Base-by-base conservation (phyloP, 2,113 vertebrate species). In the Parotia lawesii region DNA sequence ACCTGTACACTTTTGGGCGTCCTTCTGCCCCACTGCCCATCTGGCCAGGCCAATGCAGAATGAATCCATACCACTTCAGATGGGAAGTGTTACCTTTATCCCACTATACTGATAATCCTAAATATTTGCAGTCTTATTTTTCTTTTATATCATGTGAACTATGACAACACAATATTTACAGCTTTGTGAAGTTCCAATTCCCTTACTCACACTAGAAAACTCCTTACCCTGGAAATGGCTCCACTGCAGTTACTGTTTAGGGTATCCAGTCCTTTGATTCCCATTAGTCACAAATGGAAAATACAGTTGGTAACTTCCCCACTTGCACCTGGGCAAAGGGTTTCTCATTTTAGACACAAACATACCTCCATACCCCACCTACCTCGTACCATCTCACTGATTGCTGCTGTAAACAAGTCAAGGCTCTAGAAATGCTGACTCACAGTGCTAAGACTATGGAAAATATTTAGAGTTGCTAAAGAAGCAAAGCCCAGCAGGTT, bases 401-500 rank as follows among this genome's bases (percentile, higher is more conserved):
- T n/a, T 78, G 80, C 84, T 81, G 86, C 74, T 85, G 74, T 89
- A 90, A 94, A 94, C 86, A 75, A 78, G 61, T 18, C 75, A 27
- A 69, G 77, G 87, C 87, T 92, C 74, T 67, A 87, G 84, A 81
- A 96, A 64, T 96, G 95, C 93, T 97, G 95, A 96, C 94, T 94
- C 93, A 96, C 74, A 71, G 81, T 44, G 47, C 85, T 50, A 65
- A 50, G 72, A 66, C 56, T 62, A 48, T 10, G 48, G 75, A 89
- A 95, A 95, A 89, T n/a, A 90, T 53, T 90, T 67, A 15, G 77
- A 81, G 72, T 48, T 93, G 66, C 54, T 90, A 53, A 91, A 95
- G 93, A 87, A 93, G 75, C 28, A 75, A 87, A 88, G 79, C 56
- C 50, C 5, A 3, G 75, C 71, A 91, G 61, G 37, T 86, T 95